phyloP scores from a whole-genome alignment of 2,113 vertebrate species.

The Trochalopteron elliotii region DNA sequence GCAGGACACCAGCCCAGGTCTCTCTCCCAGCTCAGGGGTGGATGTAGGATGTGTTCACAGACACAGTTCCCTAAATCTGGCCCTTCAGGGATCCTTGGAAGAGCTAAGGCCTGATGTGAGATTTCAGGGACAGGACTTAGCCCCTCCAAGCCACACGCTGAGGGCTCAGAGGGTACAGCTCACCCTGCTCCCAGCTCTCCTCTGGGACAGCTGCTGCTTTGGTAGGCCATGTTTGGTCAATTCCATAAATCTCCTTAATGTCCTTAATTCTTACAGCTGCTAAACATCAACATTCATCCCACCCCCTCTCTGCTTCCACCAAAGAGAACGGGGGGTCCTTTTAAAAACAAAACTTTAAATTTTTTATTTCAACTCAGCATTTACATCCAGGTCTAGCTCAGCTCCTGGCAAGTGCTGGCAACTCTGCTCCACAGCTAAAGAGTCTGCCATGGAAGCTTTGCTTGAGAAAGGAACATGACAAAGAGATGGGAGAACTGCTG shows the following conservation, averaged over 20 bases:
- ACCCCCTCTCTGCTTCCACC: not conserved
- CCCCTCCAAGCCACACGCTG: accelerated
- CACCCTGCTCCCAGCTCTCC: not conserved
- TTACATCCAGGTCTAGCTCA: not conserved
- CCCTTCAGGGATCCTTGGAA: not conserved
- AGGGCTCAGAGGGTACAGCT: not conserved
- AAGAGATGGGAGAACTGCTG: not conserved
- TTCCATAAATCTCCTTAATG: not conserved
- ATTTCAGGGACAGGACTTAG: not conserved
- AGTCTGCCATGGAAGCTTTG: not conserved
- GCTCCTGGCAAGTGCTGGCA: not conserved
- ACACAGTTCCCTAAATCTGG: not conserved
- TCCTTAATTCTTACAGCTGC: not conserved
- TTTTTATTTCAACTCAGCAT: not conserved
- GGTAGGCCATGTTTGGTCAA: not conserved
- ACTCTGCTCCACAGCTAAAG: not conserved
- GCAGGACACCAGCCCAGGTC: not conserved
- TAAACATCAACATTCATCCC: not conserved
- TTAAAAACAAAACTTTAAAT: not conserved
- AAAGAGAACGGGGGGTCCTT: not conserved
- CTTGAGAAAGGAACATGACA: not conserved
- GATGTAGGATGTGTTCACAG: not conserved
- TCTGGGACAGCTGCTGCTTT: not conserved
- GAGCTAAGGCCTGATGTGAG: not conserved
- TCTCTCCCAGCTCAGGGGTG: not conserved